Base-by-base conservation (phyloP, 2,888 invertebrate genomes). In the Microctonus brassicae region DNA sequence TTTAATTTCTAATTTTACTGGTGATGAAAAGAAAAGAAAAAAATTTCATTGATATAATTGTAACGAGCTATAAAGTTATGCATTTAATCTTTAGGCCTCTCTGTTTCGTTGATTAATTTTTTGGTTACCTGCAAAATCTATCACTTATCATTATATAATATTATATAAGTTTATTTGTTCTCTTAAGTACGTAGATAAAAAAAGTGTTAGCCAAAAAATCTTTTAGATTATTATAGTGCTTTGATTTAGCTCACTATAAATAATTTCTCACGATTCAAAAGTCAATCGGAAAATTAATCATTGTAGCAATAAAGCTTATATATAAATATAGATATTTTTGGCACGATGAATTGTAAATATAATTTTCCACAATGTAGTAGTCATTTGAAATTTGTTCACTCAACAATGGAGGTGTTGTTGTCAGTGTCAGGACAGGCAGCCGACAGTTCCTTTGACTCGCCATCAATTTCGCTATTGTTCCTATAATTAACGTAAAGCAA, bases 361-460 rank as follows among this genome's bases (percentile, higher is more conserved):
- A 47, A 29, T 53, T 58, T 47, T 6, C n/a, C 13, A 61, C 26
- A 17, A 60, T 53, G n/a, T n/a, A n/a, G 57, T 57, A 53, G n/a
- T n/a, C n/a, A 2, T 39, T 10, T 42, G 3, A n/a, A 17, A 42
- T 42, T 47, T 9, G 17, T 42, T 73, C 55, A 72, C 47, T 81
- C 79, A 72, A 74, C 68, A 72, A 76, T 77, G 47, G 77, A 77
- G 62, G 74, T 69, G 53, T 76, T 77, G 20, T 73, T 67, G 62
- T 78, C 76, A 17, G 75, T 69, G 42, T 80, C 81, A 39, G 78
- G 57, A 47, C 77, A 74, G 42, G 76, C 75, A 42, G 80, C 73
- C 57, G 81, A 77, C 42, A 76, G 67, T 34, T 79, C 77, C 53
- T 76, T 81, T 10, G 75, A 72, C 70, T 83, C 81, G 68, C 72